phyloP scores from a whole-genome alignment of 2,888 invertebrate genomes.

The Ennomos quercinarius region DNA sequence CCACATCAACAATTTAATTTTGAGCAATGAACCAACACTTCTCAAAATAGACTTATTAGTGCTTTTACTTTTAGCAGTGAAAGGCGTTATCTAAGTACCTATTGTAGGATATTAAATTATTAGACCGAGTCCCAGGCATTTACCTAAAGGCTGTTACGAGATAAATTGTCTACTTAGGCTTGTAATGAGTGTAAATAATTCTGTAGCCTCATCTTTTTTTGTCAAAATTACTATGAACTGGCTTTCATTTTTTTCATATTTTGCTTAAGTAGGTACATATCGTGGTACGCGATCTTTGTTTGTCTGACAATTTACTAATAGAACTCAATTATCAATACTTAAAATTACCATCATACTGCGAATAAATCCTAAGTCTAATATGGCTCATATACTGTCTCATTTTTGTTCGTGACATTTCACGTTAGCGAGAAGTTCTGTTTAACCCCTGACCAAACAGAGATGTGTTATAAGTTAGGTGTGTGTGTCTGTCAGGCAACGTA shows the following conservation, averaged over 20 bases:
- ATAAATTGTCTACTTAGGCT: constrained; percentile 29
- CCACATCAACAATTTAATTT: constrained; percentile 3
- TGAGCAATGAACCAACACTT: constrained; percentile 17
- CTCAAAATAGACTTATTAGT: constrained; percentile 18
- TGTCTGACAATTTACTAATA: too few relatives aligned
- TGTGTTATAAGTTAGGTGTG: too few relatives aligned
- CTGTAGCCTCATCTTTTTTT: constrained; percentile 3
- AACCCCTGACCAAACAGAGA: too few relatives aligned
- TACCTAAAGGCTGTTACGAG: constrained; percentile 21
- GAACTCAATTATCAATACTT: too few relatives aligned
- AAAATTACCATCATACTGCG: too few relatives aligned
- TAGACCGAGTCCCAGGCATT: constrained; percentile 43
- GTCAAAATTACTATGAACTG: constrained; percentile 6
- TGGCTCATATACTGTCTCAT: too few relatives aligned
- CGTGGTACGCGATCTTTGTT: too few relatives aligned
- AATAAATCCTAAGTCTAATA: too few relatives aligned
- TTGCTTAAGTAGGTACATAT: background rate
- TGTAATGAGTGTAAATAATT: constrained; percentile 27
- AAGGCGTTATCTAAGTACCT: constrained; percentile 15
- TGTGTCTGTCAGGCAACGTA: too few relatives aligned
- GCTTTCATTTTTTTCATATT: constrained; percentile 19
- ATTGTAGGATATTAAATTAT: constrained; percentile 32
- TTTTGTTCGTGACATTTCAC: too few relatives aligned
- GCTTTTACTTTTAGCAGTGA: constrained; percentile 25
- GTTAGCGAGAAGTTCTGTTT: too few relatives aligned